Evolutionary conservation across 2,113 vertebrate species (phyloP).

Genomic region (Coracopsis vasa): DNA sequence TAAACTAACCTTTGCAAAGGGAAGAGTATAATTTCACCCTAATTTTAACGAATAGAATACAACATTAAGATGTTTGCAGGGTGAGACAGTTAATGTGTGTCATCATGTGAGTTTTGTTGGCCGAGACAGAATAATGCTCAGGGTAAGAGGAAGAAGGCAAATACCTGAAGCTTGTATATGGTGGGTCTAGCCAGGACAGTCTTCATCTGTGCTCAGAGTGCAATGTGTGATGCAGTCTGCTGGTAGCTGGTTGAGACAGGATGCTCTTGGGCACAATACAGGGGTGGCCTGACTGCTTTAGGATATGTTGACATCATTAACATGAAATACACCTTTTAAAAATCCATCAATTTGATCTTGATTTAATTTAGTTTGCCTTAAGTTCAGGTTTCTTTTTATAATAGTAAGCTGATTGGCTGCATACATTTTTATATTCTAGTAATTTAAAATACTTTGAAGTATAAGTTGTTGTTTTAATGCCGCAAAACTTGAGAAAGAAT

Average conservation of each 20-base stretch:
- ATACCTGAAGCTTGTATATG: rapidly evolving
- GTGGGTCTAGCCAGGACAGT: neutral
- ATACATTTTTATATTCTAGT: neutral
- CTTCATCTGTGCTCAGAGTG: rapidly evolving
- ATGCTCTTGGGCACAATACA: neutral
- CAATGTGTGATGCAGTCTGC: neutral
- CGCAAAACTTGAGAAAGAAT: neutral
- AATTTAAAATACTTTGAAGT: neutral
- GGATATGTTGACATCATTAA: neutral
- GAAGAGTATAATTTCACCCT: neutral
- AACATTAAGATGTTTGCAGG: neutral
- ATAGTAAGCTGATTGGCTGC: neutral
- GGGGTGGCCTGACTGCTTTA: neutral
- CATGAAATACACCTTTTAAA: neutral
- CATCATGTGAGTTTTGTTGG: neutral
- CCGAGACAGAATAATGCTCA: no score
- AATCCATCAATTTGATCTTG: neutral
- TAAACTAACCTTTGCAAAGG: neutral
- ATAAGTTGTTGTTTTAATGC: neutral
- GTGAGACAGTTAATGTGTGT: neutral
- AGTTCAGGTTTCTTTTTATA: neutral
- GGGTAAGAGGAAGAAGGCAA: neutral
- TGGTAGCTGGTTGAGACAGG: neutral
- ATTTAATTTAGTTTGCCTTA: neutral
- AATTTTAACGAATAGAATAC: neutral